phyloP scores from a whole-genome alignment of 2,888 invertebrate species.

The Hydriomena furcata region DNA sequence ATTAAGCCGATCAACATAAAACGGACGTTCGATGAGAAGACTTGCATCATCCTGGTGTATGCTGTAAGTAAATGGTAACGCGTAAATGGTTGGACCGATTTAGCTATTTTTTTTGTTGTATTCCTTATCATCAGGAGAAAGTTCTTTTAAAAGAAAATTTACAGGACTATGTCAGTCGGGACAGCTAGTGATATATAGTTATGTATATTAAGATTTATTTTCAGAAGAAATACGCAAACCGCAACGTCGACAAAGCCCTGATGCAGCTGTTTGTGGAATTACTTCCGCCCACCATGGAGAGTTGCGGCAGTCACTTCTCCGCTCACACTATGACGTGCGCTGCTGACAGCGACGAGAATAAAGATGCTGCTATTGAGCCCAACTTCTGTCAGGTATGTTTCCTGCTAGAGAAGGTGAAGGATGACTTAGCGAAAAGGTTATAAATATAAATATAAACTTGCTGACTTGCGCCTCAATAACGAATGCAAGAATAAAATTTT shows the following conservation, averaged over 20 bases:
- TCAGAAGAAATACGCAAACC: constrained; percentile 46
- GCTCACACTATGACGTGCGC: constrained; percentile 62
- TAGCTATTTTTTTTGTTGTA: too few species aligned
- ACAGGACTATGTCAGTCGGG: too few species aligned
- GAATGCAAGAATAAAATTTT: too few species aligned
- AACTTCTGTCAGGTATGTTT: constrained; percentile 61
- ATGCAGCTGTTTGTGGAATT: constrained; percentile 57
- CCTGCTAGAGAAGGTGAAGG: too few species aligned
- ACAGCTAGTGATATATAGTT: too few species aligned
- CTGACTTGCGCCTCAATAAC: too few species aligned
- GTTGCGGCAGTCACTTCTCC: constrained; percentile 57
- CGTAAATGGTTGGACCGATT: too few species aligned
- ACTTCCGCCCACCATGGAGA: constrained; percentile 42
- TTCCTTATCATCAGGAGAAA: too few species aligned
- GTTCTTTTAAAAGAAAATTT: too few species aligned
- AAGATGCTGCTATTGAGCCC: constrained; percentile 40
- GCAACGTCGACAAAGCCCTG: constrained; percentile 51
- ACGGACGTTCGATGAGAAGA: constrained; percentile 41
- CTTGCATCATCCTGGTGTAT: constrained; percentile 62
- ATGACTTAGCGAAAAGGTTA: too few species aligned
- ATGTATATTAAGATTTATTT: too few species aligned
- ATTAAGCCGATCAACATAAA: constrained; percentile 41
- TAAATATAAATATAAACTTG: too few species aligned
- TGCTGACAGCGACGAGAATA: constrained; percentile 49
- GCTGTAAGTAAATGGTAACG: constrained; percentile 58